These are phyloP conservation scores for Paracentrotus lividus DNA, from an alignment of 53 echinoderm and acorn worm genomes.

Conservation along the genomic window DNA sequence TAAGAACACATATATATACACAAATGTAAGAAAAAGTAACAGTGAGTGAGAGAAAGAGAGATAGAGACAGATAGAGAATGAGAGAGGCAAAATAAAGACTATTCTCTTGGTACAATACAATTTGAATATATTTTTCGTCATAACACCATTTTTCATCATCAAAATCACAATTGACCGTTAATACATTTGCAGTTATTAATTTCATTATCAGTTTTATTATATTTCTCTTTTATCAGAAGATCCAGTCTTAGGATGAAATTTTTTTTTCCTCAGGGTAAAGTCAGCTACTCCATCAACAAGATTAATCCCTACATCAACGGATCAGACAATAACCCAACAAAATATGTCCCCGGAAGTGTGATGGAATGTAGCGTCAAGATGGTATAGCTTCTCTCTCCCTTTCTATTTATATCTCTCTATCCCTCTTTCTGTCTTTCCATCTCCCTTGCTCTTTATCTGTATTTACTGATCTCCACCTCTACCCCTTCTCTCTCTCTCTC, in stretches of 20 bases:
- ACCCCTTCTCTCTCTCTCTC: neutral
- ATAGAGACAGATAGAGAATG: neutral
- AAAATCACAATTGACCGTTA: neutral
- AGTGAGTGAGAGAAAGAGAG: neutral
- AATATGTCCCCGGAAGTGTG: constrained; percentile 58
- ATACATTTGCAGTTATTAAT: neutral
- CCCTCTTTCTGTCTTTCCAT: neutral
- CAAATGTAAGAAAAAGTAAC: no score
- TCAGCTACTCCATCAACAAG: constrained; percentile 45
- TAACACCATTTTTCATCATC: neutral
- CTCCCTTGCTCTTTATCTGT: neutral
- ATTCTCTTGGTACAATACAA: no score
- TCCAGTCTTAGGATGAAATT: neutral
- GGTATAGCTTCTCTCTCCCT: neutral
- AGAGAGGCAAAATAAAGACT: neutral
- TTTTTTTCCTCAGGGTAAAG: neutral
- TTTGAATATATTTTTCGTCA: neutral
- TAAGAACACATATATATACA: no score
- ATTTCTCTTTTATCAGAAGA: neutral
- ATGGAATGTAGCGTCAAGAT: constrained; percentile 35
- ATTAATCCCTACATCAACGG: constrained; percentile 54
- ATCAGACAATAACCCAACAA: constrained; percentile 22
- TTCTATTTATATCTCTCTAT: neutral
- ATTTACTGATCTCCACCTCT: neutral
- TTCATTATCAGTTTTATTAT: no score